Base-by-base conservation (phyloP, 1,140 invertebrate species). In the Drosophila setifemur region DNA sequence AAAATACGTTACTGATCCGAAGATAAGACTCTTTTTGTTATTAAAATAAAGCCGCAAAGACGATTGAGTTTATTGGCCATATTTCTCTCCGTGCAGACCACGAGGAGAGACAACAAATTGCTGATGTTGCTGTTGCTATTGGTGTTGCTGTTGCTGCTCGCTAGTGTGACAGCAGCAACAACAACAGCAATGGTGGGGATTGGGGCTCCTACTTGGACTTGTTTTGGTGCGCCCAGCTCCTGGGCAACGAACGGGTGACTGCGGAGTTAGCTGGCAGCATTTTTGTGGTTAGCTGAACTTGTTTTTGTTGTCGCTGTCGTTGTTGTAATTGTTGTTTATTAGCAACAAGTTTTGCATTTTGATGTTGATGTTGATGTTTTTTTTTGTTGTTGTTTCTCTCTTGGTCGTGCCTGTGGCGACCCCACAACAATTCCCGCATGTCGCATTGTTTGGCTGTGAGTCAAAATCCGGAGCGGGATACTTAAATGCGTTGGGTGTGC, bases 271-370 rank as follows among this genome's bases (percentile, higher is more conserved):
- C 74, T 67, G 44, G 26, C 52, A 58, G 68, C 78, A 72, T 69
- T 74, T 83, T 78, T 85, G 70, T 68, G 53, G 70, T 60, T 73
- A 82, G 49, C 68, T 64, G 28, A 52, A 76, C 42, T 64, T 82
- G 44, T 45, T 52, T 45, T 31, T 73, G 54, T 68, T 33, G 11
- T 33, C 14, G 14, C 31, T 33, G 31, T 33, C 31, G 31, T 37
- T 63, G 49, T 31, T 70, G 64, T 64, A 75, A 39, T 50, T 66
- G 42, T 74, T 50, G 53, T 73, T 74, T 71, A 72, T 63, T 82
- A 68, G 79, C 79, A 83, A 85, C 79, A 83, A 85, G 79, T 83
- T 83, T 86, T 83, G 78, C 78, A 82, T 82, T 82, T 83, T 70
- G 57, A 73, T 69, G n/a, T n/a, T n/a, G n/a, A n/a, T 78, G 71